Conservation (phyloP, 2,888 invertebrate genomes). For the Athalia rosae region DNA sequence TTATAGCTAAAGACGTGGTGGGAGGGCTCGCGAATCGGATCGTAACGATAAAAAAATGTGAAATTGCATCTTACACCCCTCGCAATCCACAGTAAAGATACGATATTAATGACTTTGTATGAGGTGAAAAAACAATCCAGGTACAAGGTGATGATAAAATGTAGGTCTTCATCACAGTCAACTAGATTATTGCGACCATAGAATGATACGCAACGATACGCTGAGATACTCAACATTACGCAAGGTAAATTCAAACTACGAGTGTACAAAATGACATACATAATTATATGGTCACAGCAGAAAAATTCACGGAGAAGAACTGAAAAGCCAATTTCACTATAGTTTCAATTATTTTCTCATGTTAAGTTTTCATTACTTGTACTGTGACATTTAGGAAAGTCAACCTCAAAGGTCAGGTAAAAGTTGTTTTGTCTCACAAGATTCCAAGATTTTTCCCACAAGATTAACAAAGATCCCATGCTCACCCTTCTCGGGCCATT, state of each 20-base stretch:
- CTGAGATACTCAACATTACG: conserved; percentile 34
- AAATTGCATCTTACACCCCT: no score
- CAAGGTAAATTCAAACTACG: not conserved
- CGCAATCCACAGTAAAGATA: no score
- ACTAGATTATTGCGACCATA: conserved; percentile 3
- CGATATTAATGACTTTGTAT: not conserved
- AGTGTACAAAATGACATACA: not conserved
- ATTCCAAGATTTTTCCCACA: no score
- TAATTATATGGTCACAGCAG: not conserved
- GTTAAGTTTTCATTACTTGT: no score
- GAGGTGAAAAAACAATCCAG: not conserved
- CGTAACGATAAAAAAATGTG: not conserved
- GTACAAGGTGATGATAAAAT: not conserved
- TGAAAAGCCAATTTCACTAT: no score
- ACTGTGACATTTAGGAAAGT: no score
- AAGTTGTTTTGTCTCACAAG: no score
- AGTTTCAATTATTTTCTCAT: no score
- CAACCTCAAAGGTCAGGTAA: no score
- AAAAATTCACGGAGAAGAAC: no score
- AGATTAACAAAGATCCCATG: no score
- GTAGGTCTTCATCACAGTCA: not conserved
- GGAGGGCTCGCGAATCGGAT: not conserved
- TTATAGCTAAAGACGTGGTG: not conserved
- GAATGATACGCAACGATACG: conserved; percentile 40
- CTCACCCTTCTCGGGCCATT: not conserved